These are phyloP conservation scores for Drosophila nannoptera DNA, from an alignment of 1,140 invertebrate species.

Conservation along the genomic window DNA sequence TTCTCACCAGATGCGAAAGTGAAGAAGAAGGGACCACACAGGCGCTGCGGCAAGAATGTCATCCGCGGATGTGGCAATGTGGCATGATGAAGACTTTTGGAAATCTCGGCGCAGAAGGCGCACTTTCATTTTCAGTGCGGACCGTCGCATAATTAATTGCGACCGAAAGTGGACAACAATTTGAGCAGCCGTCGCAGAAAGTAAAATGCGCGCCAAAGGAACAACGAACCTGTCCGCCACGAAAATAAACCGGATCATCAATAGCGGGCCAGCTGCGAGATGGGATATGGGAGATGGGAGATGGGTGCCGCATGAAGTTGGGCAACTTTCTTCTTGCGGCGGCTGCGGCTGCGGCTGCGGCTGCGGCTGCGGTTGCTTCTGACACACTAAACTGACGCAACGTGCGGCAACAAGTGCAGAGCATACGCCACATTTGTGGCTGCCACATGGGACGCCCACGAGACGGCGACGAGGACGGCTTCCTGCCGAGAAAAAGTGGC, in stretches of 20 bases:
- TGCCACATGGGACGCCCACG: slow-evolving; percentile 52
- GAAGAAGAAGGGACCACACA: slow-evolving; percentile 24
- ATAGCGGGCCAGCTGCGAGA: slow-evolving; percentile 17
- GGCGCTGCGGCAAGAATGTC: neutral
- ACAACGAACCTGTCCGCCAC: slow-evolving; percentile 55
- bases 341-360: slow-evolving; percentile 41
- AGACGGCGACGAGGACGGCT: slow-evolving; percentile 37
- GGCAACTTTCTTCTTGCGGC: slow-evolving; percentile 68
- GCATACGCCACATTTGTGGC: slow-evolving; percentile 18
- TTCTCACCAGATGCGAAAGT: slow-evolving; percentile 38
- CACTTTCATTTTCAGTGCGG: slow-evolving; percentile 72
- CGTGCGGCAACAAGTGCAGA: slow-evolving; percentile 64
- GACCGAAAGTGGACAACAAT: slow-evolving; percentile 74
- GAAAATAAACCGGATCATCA: slow-evolving; percentile 66
- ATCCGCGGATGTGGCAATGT: neutral
- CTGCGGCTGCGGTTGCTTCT: slow-evolving; percentile 51
- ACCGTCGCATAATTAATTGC: slow-evolving; percentile 73
- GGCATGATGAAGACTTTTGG: slow-evolving; percentile 3
- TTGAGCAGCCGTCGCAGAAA: slow-evolving; percentile 66
- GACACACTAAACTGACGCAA: slow-evolving; percentile 77
- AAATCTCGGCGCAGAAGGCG: slow-evolving; percentile 30
- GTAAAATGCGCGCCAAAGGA: slow-evolving; percentile 59
- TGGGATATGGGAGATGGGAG: slow-evolving; percentile 20
- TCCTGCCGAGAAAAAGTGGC: slow-evolving; percentile 50
- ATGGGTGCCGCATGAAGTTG: slow-evolving; percentile 11